phyloP scores from a whole-genome alignment of 2,113 vertebrate species.

The Gavialis gangeticus region DNA sequence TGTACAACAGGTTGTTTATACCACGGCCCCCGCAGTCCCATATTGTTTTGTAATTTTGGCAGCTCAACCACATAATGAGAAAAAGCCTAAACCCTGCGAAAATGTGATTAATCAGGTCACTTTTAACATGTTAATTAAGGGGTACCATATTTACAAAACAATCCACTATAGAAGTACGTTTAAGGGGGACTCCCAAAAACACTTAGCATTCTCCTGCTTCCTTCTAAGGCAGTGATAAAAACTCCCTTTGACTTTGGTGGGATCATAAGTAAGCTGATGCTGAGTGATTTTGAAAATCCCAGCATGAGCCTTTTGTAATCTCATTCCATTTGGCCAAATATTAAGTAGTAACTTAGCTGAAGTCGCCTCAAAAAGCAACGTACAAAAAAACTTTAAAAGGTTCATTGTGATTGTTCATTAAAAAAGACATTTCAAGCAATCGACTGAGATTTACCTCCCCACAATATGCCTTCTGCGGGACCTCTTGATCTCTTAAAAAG shows the following conservation, averaged over 20 bases:
- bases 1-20: neutral
- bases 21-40: neutral
- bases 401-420: neutral
- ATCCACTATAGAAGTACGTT: neutral
- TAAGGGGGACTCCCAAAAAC: neutral
- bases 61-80: neutral
- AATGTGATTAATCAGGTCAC: neutral
- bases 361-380: neutral
- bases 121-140: neutral
- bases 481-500: neutral
- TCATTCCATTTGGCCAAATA: neutral
- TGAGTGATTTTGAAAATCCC: rapidly evolving
- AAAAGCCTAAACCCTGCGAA: neutral
- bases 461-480: neutral
- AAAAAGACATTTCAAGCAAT: neutral
- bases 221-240: neutral
- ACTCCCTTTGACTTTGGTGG: neutral
- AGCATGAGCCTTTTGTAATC: neutral
- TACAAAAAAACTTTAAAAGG: neutral
- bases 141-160: neutral
- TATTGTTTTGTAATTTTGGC: neutral
- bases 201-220: rapidly evolving
- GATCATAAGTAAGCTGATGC: neutral
- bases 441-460: neutral
- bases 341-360: neutral